Base-by-base conservation (phyloP, 2,113 vertebrate species). In the Macquaria ambigua region DNA sequence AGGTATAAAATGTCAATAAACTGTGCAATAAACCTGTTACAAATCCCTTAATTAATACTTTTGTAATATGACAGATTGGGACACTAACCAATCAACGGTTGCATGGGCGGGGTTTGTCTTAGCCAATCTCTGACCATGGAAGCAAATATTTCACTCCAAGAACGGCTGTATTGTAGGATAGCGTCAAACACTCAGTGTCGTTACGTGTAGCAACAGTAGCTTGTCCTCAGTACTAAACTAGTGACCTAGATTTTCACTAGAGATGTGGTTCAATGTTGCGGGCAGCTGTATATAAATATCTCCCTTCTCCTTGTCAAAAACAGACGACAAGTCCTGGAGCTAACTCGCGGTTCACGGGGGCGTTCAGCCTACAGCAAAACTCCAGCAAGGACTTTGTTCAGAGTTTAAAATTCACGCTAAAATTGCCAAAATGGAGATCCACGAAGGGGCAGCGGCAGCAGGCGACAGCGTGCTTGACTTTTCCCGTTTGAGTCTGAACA, bases 401-500 rank as follows among this genome's bases (percentile, higher is more conserved):
- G 63, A 62, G 53, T 81, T 81, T 12, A 61, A 79, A 43, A 79
- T 61, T 66, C 31, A 61, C 31, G 2, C 8, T 28, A 23, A 59
- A 87, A 61, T 28, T 8, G 52, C 48, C 70, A 92, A 94, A 86
- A 96, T 96, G 96, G 96, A 96, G 89, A 87, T 46, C 2, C 88
- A 72, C 18, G 95, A 95, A 76, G 92, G 84, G 23, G 87, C 93
- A 39, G 90, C 87, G 3, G 86, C 79, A 2, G 75, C 34, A 0
- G 91, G 89, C 23, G 97, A 95, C 73, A 59, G 74, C 14, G 95
- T 96, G 14, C 94, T 98, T 10, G 96, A 97, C 62, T 91, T 95
- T 71, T 97, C 96, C 8, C 96, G 95, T 15, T 63, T 97, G 31
- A 95, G 91, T 39, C 81, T 97, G 66, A 94, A 91, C 90, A 89